Evolutionary conservation across 2,113 vertebrate genomes (phyloP).

Genomic region (Passer domesticus): DNA sequence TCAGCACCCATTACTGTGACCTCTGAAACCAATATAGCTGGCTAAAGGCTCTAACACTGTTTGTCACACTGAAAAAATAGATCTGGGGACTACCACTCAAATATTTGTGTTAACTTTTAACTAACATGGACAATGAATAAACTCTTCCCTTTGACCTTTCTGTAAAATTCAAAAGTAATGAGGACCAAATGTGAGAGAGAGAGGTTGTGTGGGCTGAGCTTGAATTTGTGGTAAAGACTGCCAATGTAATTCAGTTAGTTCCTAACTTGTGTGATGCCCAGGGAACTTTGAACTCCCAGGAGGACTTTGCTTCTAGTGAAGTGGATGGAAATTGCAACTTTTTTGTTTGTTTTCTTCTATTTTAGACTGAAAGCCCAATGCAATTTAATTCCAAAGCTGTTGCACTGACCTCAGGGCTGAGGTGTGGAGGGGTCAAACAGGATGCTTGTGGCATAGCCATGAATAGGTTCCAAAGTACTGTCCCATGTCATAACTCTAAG

Average conservation of each 20-base stretch:
- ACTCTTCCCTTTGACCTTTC: not conserved
- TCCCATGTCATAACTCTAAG: not conserved
- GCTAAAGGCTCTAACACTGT: not conserved
- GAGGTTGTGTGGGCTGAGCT: not conserved
- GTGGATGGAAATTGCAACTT: not conserved
- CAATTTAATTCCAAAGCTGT: not conserved
- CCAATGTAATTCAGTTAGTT: not conserved
- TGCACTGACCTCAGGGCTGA: not conserved
- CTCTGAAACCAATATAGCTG: not conserved
- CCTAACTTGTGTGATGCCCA: not conserved
- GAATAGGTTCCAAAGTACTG: not conserved
- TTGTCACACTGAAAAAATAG: not conserved
- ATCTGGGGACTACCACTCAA: not conserved
- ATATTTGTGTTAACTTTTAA: slow-evolving; percentile 6
- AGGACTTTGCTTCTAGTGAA: not conserved
- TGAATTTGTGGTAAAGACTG: not conserved
- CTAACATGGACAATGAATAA: not conserved
- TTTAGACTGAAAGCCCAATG: not conserved
- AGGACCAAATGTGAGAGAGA: not conserved
- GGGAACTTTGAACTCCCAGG: not conserved
- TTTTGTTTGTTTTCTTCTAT: slow-evolving; percentile 37
- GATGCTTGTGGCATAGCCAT: not conserved
- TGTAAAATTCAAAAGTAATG: not conserved
- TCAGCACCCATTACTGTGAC: not conserved
- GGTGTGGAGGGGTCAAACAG: not conserved